phyloP scores from a whole-genome alignment of 2,113 vertebrate genomes.

The Agapornis roseicollis region DNA sequence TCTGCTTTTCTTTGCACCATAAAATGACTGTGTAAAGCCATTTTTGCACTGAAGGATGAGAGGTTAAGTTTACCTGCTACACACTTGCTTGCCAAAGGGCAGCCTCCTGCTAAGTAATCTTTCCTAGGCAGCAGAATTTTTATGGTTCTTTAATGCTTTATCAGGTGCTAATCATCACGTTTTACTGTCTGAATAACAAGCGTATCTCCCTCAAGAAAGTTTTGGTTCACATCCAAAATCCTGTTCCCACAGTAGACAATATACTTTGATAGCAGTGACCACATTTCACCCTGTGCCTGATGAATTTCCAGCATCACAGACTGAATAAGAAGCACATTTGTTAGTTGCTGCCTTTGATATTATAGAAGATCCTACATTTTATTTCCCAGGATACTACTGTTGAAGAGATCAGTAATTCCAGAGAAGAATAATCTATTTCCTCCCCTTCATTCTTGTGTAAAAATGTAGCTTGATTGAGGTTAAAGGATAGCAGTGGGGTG shows the following conservation, averaged over 20 bases:
- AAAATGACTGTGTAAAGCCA: neutral
- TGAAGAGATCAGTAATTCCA: neutral
- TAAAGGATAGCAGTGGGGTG: neutral
- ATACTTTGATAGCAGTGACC: slow-evolving; percentile 18
- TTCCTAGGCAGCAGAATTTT: slow-evolving; percentile 43
- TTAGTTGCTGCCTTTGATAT: neutral
- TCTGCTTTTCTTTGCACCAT: neutral
- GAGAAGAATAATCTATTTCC: neutral
- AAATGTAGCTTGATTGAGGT: neutral
- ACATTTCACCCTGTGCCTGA: neutral
- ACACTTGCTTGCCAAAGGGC: neutral
- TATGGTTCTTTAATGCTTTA: slow-evolving; percentile 40
- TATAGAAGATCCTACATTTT: neutral
- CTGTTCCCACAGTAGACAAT: slow-evolving; percentile 17
- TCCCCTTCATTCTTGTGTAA: neutral
- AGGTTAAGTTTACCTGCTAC: neutral
- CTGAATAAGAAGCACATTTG: neutral
- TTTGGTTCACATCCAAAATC: slow-evolving; percentile 28
- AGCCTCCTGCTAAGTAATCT: neutral
- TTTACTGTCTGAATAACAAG: slow-evolving; percentile 56
- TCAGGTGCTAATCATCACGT: slow-evolving; percentile 24
- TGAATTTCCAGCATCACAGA: neutral
- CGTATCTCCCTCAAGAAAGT: slow-evolving; percentile 19
- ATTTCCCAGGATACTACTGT: neutral
- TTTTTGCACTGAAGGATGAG: neutral